Evolutionary conservation across 2,797 vertebrate species (phyloP).

Genomic region (Lacerta bilineata): DNA sequence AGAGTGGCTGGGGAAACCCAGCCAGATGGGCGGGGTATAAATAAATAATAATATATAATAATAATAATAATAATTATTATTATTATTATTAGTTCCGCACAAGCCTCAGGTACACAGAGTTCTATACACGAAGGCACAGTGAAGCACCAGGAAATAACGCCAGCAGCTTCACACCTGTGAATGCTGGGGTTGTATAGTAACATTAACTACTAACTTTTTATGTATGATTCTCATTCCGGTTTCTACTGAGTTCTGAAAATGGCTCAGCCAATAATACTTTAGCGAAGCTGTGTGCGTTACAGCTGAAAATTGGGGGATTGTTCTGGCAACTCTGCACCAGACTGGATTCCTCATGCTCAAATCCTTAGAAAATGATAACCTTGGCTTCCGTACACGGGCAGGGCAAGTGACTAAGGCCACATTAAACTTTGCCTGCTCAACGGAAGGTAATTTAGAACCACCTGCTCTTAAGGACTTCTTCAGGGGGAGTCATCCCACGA

Average conservation of each 20-base stretch:
- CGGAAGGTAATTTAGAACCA: no score
- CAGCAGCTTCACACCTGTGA: slow-evolving; percentile 27
- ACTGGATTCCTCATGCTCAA: not conserved
- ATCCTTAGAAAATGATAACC: not conserved
- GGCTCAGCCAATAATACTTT: slow-evolving; percentile 53
- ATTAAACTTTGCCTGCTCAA: no score
- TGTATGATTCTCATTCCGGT: slow-evolving; percentile 54
- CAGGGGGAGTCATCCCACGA: no score
- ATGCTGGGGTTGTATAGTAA: slow-evolving; percentile 40
- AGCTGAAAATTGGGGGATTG: slow-evolving; percentile 62
- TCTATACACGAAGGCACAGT: not conserved
- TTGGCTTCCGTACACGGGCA: no score
- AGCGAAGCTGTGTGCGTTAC: slow-evolving; percentile 59
- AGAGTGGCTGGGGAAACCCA: no score
- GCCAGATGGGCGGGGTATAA: no score
- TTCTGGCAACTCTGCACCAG: slow-evolving; percentile 63
- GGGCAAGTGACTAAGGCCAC: no score
- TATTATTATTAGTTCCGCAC: rapidly evolving
- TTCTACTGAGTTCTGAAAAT: slow-evolving; percentile 62
- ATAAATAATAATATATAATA: no score
- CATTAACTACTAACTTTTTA: slow-evolving; percentile 39
- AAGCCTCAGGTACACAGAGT: not conserved
- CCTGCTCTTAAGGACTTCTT: no score
- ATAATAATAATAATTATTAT: no score
- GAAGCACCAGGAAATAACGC: slow-evolving; percentile 47